Evolutionary conservation across 2,888 invertebrate genomes (phyloP).

Genomic region (Dioctria rufipes): DNA sequence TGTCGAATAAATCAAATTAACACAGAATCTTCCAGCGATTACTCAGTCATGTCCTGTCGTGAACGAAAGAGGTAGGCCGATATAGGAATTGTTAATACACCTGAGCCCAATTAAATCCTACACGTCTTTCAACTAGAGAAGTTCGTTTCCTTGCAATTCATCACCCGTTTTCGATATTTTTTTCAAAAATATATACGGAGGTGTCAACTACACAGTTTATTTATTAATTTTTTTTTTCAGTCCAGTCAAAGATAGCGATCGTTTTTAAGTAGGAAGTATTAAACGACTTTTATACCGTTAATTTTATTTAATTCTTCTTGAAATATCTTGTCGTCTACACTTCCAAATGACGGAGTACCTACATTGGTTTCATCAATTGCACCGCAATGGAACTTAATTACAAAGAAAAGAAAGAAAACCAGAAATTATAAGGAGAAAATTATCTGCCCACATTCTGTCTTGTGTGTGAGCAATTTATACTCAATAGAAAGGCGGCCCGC

Average conservation of each 20-base stretch:
- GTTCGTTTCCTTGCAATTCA: slow-evolving; percentile 1
- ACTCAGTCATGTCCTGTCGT: slow-evolving; percentile 30
- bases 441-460: slow-evolving; percentile 11
- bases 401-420: slow-evolving; percentile 15
- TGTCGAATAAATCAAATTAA: slow-evolving; percentile 44
- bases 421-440: slow-evolving; percentile 18
- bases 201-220: background rate
- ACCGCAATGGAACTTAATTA: slow-evolving; percentile 37
- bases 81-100: slow-evolving; percentile 23
- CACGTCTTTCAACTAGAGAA: background rate
- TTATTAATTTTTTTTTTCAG: too few species aligned
- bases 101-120: slow-evolving; percentile 45
- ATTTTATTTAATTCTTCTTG: background rate
- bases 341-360: too few species aligned
- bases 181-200: slow-evolving; percentile 9
- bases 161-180: background rate
- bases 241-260: background rate
- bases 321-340: too few species aligned
- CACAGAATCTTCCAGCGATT: slow-evolving; percentile 31
- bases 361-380: slow-evolving; percentile 7
- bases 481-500: slow-evolving; percentile 1
- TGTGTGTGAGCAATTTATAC: background rate
- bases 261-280: slow-evolving; percentile 38
- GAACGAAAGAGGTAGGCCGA: slow-evolving; percentile 30
- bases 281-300: slow-evolving; percentile 14